Conservation (phyloP, 2,797 vertebrate genomes). For the Bradypodion ventrale region DNA sequence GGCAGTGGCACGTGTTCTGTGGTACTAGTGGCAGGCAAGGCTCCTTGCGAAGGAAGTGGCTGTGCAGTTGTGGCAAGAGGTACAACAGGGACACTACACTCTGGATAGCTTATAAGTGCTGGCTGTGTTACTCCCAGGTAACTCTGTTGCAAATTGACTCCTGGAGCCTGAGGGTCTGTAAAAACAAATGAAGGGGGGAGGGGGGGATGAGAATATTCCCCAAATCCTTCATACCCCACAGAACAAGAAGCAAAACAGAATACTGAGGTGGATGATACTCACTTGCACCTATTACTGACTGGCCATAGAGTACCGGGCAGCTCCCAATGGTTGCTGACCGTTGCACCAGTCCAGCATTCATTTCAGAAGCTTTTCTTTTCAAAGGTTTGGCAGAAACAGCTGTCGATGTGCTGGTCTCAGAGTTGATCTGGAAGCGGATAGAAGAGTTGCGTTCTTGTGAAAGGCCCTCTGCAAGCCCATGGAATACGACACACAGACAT, state of each 20-base stretch:
- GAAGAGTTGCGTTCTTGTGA: not conserved
- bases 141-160: conserved; percentile 65
- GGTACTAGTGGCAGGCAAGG: conserved; percentile 58
- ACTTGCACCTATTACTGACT: conserved; percentile 80
- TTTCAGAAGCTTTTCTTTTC: conserved; percentile 86
- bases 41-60: conserved; percentile 73
- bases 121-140: conserved; percentile 82
- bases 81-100: conserved; percentile 75
- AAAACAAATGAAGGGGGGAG: conserved; percentile 28
- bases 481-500: not conserved
- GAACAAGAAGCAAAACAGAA: not conserved
- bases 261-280: conserved; percentile 44
- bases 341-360: conserved; percentile 75
- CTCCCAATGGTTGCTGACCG: conserved; percentile 91
- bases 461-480: not conserved
- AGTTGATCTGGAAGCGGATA: conserved; percentile 64
- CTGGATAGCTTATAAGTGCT: conserved; percentile 78
- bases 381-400: conserved; percentile 75
- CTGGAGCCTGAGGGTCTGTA: conserved; percentile 62
- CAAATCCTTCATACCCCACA: conserved; percentile 29
- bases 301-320: conserved; percentile 91
- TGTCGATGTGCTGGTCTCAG: conserved; percentile 69
- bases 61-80: conserved; percentile 70
- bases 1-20: conserved; percentile 67
- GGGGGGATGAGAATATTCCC: conserved; percentile 16